Conservation (phyloP, 1,140 invertebrate genomes). For the Drosophila micromelanica region DNA sequence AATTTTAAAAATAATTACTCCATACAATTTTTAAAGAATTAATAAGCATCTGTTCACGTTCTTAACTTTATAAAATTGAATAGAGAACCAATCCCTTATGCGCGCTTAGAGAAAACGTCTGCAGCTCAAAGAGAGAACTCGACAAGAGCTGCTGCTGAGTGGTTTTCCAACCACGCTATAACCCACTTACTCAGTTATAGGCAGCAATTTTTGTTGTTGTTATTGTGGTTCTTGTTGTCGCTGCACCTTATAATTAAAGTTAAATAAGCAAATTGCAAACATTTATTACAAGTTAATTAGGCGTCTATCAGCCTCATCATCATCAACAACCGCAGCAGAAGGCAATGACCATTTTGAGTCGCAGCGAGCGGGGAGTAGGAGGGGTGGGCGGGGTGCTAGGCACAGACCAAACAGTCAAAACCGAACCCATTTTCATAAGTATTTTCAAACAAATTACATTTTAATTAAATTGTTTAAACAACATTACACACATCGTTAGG, state of each 20-base stretch:
- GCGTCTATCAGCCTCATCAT: conserved; percentile 76
- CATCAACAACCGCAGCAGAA: conserved; percentile 52
- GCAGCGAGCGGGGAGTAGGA: conserved; percentile 1
- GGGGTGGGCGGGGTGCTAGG: background rate
- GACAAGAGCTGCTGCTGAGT: background rate
- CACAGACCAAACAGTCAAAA: conserved; percentile 16
- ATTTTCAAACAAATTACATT: conserved; percentile 84
- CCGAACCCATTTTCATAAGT: conserved; percentile 80
- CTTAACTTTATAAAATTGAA: too few relatives aligned
- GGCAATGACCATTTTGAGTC: conserved; percentile 30
- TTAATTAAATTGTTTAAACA: conserved; percentile 84
- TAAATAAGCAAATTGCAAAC: conserved; percentile 80
- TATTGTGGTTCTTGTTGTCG: conserved; percentile 24
- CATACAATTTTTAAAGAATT: too few relatives aligned
- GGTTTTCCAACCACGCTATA: conserved; percentile 52
- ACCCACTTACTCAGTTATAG: conserved; percentile 64
- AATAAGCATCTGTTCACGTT: too few relatives aligned
- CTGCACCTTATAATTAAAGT: conserved; percentile 72
- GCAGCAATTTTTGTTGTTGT: conserved; percentile 29
- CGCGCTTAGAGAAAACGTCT: background rate
- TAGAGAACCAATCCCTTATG: too few relatives aligned
- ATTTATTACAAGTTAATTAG: conserved; percentile 83
- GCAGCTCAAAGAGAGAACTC: background rate
- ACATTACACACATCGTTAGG: conserved; percentile 84
- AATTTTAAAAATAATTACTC: too few relatives aligned